Conservation (phyloP, 2,888 invertebrate genomes). For the Cephus spinipes region DNA sequence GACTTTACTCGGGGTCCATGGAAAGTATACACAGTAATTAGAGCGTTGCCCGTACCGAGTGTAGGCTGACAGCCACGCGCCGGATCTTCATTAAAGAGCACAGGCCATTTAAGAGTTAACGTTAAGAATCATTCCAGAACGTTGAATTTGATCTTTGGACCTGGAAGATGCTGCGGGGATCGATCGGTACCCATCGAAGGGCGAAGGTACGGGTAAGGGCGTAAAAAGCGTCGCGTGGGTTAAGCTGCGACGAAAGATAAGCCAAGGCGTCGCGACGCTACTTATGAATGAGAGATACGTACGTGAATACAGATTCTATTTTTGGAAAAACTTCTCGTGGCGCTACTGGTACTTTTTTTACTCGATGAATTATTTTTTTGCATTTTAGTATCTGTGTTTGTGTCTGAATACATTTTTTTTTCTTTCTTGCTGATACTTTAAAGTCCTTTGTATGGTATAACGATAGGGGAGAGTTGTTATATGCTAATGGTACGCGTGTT, state of each 20-base stretch:
- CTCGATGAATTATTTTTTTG: neutral
- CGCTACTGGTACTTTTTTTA: neutral
- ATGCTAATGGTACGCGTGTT: neutral
- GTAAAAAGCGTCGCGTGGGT: too few relatives aligned
- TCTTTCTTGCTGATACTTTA: neutral
- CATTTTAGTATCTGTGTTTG: neutral
- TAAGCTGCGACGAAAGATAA: neutral
- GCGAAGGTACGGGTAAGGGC: too few relatives aligned
- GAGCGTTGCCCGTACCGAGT: neutral
- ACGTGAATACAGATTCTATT: neutral
- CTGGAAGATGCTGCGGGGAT: neutral
- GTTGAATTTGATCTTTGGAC: too few relatives aligned
- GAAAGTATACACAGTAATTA: neutral
- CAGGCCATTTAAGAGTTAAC: neutral
- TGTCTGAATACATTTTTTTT: neutral
- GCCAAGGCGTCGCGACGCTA: neutral
- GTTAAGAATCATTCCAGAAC: neutral
- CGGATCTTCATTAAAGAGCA: neutral
- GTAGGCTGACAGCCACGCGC: neutral
- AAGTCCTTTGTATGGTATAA: neutral
- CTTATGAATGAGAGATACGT: neutral
- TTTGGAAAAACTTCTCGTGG: neutral
- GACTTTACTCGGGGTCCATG: too few relatives aligned
- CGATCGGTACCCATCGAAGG: neutral
- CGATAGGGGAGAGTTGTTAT: neutral